Evolutionary conservation across 2,888 invertebrate genomes (phyloP).

Genomic region (Tipula helvola): DNA sequence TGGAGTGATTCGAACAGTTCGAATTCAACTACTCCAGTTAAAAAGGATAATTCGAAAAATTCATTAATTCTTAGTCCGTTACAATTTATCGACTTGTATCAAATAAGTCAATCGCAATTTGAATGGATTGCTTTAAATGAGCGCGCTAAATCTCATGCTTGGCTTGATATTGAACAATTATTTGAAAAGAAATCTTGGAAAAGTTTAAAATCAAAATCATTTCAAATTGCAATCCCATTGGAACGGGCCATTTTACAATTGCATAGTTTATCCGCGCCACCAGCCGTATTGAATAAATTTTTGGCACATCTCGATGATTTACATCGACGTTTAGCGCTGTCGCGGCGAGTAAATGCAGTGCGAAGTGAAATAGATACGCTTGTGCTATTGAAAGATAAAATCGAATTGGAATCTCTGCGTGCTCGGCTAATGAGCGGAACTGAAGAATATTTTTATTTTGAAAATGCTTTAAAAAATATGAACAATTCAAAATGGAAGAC

Average conservation of each 20-base stretch:
- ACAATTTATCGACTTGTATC: slow-evolving; percentile 28
- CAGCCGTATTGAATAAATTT: slow-evolving; percentile 29
- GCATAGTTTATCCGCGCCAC: slow-evolving; percentile 28
- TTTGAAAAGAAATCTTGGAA: slow-evolving; percentile 25
- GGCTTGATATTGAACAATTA: slow-evolving; percentile 27
- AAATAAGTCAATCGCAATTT: slow-evolving; percentile 48
- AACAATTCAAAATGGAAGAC: slow-evolving; percentile 21
- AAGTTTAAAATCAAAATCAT: slow-evolving; percentile 31
- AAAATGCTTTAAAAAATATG: slow-evolving; percentile 46
- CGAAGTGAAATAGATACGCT: slow-evolving; percentile 31
- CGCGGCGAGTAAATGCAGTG: slow-evolving; percentile 29
- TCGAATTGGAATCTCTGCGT: slow-evolving; percentile 25
- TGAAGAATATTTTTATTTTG: slow-evolving; percentile 61
- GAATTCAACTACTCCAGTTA: background rate
- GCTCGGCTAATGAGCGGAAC: slow-evolving; percentile 31
- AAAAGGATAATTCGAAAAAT: slow-evolving; percentile 21
- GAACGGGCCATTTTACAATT: slow-evolving; percentile 28
- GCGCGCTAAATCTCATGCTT: slow-evolving; percentile 30
- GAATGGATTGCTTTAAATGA: slow-evolving; percentile 57
- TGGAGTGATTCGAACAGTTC: slow-evolving; percentile 27
- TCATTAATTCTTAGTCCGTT: slow-evolving; percentile 21
- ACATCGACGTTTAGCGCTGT: slow-evolving; percentile 25
- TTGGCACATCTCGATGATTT: slow-evolving; percentile 29
- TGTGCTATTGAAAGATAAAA: slow-evolving; percentile 28
- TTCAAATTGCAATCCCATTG: slow-evolving; percentile 32